Base-by-base conservation (phyloP, 2,888 invertebrate genomes). In the Mesorhabditis spiculigera region DNA sequence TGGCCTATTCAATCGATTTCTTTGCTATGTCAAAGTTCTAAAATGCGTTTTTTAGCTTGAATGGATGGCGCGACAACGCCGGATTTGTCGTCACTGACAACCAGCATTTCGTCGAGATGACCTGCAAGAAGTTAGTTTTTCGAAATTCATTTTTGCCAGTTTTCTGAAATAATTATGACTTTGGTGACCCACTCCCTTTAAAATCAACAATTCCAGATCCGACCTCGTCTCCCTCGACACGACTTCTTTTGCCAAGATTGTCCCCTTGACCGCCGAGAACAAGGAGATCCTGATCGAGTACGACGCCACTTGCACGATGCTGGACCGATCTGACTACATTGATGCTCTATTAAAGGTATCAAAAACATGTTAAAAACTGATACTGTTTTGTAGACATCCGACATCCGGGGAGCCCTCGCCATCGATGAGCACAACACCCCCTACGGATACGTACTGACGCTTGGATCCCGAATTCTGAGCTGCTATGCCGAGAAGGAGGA, bases 61-160 rank as follows among this genome's bases (percentile, higher is more conserved):
- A 69, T 43, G 72, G 78, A 8, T 84, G 84, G 84, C 74, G 84
- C 66, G 84, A 84, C 65, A 76, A 68, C 68, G 72, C 71, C 50
- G 84, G 84, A 66, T 81, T 83, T 68, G 74, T 84, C 65, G 82
- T 84, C 64, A 68, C 70, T 63, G 84, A 84, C 72, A 75, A 75
- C 42, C 71, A 71, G 72, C 75, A 75, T 42, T 82, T 75, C 67
- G 74, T 73, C 16, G 74, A 79, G 65, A 74, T 82, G 62, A 79
- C 79, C 5, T 75, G 81, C 61, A 68, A 73, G 68, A 75, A 75
- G 81, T 81, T 45, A 62, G 45, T 41, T 63, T 45, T 10, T 13
- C 3, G 1, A 3, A 50, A 50, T 1, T n/a, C n/a, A 50, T 50
- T 50, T 1, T 28, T 28, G 28, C 28, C 3, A 28, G 28, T 28